Percentiles rank a stretch among this genome's conserved stretches.
Conservation (phyloP, 2,113 vertebrate species). For the Odocoileus hemionus region DNA sequence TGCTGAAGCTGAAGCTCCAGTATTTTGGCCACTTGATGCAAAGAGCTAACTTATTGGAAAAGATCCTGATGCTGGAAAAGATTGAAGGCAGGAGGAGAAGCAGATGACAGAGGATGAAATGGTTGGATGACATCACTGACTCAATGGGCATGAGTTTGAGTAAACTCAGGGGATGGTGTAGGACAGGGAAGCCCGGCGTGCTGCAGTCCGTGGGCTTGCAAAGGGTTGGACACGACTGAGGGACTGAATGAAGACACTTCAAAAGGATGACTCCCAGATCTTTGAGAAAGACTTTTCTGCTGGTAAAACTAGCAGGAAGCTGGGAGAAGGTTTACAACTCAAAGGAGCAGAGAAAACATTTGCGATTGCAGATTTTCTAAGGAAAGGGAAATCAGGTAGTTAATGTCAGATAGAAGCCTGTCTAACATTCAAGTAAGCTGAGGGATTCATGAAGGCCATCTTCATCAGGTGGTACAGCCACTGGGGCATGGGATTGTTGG, state of each 20-base stretch:
- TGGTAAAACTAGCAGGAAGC: neutral
- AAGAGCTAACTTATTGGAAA: neutral
- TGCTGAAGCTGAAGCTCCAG: neutral
- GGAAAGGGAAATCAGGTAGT: neutral
- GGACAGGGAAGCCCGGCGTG: neutral
- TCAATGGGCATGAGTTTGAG: neutral
- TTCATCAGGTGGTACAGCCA: neutral
- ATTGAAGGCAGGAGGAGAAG: neutral
- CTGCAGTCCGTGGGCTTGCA: neutral
- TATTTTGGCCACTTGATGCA: neutral
- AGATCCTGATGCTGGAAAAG: neutral
- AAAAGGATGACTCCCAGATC: neutral
- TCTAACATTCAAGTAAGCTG: neutral
- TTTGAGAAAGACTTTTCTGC: neutral
- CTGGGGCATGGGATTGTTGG: neutral
- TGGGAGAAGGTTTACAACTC: neutral
- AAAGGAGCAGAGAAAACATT: neutral
- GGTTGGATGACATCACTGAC: neutral
- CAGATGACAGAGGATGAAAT: neutral
- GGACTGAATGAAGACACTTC: neutral
- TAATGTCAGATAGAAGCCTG: neutral
- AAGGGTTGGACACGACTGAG: neutral
- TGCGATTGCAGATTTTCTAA: neutral
- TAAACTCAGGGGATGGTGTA: neutral
- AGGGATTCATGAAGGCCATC: neutral